phyloP scores from a whole-genome alignment of 2,888 invertebrate genomes.

The Morpho deidamia region DNA sequence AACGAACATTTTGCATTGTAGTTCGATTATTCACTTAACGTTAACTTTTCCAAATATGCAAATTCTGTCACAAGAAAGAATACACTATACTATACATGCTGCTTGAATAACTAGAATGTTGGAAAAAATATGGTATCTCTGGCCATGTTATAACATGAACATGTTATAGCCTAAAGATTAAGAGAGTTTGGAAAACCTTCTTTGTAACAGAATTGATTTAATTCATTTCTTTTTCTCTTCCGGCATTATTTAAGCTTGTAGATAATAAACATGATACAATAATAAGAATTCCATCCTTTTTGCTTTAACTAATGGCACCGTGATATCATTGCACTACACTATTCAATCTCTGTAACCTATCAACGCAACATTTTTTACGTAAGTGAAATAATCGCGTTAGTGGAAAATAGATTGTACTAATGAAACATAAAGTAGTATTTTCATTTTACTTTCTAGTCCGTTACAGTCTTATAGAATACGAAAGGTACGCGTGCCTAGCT shows the following conservation, averaged over 20 bases:
- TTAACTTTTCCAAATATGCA: no score
- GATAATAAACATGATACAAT: constrained; percentile 38
- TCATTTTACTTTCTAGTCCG: constrained; percentile 11
- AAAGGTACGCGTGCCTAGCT: constrained; percentile 65
- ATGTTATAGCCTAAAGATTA: no score
- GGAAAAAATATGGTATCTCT: no score
- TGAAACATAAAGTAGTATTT: constrained; percentile 29
- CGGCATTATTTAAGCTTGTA: constrained; percentile 19
- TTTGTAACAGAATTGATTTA: constrained; percentile 18
- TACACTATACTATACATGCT: no score
- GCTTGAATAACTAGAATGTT: no score
- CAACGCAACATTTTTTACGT: constrained; percentile 22
- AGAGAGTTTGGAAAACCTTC: constrained; percentile 3
- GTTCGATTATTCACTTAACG: no score
- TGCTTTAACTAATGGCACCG: constrained; percentile 56
- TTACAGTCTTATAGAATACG: constrained; percentile 33
- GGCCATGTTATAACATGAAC: no score
- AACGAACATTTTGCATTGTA: no score
- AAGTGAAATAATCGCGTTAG: constrained; percentile 24
- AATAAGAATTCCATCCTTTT: constrained; percentile 57
- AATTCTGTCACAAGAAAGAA: no score
- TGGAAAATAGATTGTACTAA: constrained; percentile 14
- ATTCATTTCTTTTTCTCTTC: constrained; percentile 21
- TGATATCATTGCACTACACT: constrained; percentile 60
- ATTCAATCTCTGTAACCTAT: constrained; percentile 66